Evolutionary conservation across 2,113 vertebrate species (phyloP).

Genomic region (Strix uralensis): DNA sequence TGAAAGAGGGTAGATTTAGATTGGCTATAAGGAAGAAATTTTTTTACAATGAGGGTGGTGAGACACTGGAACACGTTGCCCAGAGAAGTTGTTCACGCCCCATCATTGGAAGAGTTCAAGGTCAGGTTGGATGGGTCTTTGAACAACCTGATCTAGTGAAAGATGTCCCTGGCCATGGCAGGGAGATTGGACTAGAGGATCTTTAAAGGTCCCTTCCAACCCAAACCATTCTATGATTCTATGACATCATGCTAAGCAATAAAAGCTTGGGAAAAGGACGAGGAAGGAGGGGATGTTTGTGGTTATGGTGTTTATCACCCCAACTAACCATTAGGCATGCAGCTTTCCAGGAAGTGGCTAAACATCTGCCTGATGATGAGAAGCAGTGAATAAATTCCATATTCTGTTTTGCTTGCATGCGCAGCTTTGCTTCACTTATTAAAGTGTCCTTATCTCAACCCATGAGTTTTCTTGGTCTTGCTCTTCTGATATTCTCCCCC

Average conservation of each 20-base stretch:
- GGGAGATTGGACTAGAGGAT: fast-evolving
- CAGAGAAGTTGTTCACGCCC: too few species aligned
- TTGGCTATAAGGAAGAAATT: background rate
- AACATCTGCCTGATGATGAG: background rate
- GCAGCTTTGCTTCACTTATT: background rate
- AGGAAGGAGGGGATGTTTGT: background rate
- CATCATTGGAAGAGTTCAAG: too few species aligned
- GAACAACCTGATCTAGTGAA: background rate
- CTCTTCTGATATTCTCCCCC: background rate
- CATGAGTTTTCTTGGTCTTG: background rate
- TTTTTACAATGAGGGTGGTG: background rate
- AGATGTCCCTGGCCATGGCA: background rate
- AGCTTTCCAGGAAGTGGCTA: background rate
- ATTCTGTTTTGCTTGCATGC: background rate
- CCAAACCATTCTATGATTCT: background rate
- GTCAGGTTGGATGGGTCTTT: background rate
- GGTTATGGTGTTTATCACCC: background rate
- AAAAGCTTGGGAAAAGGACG: background rate
- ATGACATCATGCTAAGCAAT: background rate
- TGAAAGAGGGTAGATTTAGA: background rate
- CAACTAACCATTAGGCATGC: background rate
- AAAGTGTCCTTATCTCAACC: background rate
- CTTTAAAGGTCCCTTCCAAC: background rate
- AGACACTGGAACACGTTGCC: background rate
- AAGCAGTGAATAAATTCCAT: background rate